phyloP scores from a whole-genome alignment of 2,888 invertebrate species.

The Drosophila glabriapex region DNA sequence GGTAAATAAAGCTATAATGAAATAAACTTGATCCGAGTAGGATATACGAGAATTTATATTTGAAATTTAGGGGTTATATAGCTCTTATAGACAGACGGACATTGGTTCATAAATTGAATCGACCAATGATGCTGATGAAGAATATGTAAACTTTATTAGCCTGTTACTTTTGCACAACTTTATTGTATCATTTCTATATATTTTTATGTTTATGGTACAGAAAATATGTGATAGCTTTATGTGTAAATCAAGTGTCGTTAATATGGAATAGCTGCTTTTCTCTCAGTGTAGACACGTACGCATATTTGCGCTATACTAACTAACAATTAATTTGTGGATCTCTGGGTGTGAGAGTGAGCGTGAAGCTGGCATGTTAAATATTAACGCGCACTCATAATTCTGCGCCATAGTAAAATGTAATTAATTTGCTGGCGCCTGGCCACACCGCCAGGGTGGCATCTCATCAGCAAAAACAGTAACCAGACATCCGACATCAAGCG shows the following conservation, averaged over 20 bases:
- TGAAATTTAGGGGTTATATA: not conserved
- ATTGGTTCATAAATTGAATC: not conserved
- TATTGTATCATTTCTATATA: not conserved
- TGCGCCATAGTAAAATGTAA: constrained; percentile 72
- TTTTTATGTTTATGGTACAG: not conserved
- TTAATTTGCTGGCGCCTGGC: constrained; percentile 71
- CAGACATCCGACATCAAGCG: constrained; percentile 20
- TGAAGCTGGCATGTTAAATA: constrained; percentile 72
- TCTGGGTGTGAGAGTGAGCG: constrained; percentile 8
- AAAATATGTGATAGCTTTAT: not conserved
- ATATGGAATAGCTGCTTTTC: not conserved
- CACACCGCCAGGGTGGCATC: constrained; percentile 28
- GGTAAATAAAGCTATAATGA: not conserved
- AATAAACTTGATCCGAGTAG: not conserved
- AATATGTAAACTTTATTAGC: not conserved
- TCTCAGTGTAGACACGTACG: not conserved
- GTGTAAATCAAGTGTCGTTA: not conserved
- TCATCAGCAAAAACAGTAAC: constrained; percentile 11
- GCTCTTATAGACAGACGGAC: not conserved
- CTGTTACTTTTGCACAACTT: not conserved
- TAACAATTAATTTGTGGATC: constrained; percentile 65
- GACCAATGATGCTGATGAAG: not conserved
- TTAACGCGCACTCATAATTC: constrained; percentile 60
- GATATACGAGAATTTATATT: not conserved
- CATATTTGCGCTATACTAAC: constrained; percentile 42